phyloP scores from a whole-genome alignment of 2,888 invertebrate genomes.

The Aricia artaxerxes region DNA sequence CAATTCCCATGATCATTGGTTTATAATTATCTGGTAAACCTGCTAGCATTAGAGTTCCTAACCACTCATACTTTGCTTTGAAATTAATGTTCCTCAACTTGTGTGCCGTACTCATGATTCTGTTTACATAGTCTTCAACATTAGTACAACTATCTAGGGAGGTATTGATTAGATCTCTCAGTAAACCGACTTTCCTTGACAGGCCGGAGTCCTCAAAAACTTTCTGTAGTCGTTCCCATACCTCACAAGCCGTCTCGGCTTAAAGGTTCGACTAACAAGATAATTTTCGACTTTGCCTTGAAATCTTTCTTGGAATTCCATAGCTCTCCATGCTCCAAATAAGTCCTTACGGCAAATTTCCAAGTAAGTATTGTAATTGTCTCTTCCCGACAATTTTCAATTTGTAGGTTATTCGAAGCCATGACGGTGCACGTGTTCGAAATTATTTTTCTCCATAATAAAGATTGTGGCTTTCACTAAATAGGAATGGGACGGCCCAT shows the following conservation, averaged over 20 bases:
- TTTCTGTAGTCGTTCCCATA: constrained; percentile 15
- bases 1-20: not conserved
- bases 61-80: not conserved
- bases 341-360: too few species aligned
- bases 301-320: constrained; percentile 27
- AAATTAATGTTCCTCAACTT: constrained; percentile 8
- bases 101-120: not conserved
- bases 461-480: not conserved
- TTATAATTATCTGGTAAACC: not conserved
- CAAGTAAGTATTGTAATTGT: too few species aligned
- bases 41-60: not conserved
- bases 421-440: not conserved
- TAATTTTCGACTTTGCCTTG: constrained; percentile 36
- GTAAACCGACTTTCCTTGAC: not conserved
- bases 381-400: not conserved
- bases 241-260: constrained; percentile 32
- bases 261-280: constrained; percentile 34
- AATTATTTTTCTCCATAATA: not conserved
- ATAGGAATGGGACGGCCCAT: not conserved
- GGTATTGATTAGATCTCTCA: not conserved
- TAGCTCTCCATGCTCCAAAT: constrained; percentile 28
- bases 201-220: not conserved
- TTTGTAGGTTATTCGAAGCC: constrained; percentile 14
- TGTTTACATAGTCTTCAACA: not conserved
- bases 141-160: not conserved